Evolutionary conservation across 2,797 vertebrate genomes (phyloP).

Genomic region (Brotogeris chrysoptera): DNA sequence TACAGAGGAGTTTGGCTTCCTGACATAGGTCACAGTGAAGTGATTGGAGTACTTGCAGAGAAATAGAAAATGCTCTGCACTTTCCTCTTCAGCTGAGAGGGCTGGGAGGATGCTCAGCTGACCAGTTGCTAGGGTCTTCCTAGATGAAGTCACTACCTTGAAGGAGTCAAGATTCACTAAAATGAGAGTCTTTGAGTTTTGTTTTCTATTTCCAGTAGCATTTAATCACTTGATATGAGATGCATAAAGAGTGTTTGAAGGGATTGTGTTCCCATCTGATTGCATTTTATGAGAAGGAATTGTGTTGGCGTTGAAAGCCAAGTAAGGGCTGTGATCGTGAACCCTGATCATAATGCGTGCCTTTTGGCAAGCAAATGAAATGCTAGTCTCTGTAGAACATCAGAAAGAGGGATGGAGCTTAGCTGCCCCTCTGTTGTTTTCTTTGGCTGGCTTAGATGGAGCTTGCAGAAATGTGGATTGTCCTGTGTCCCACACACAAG

Average conservation of each 20-base stretch:
- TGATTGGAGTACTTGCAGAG: background rate
- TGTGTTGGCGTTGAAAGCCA: background rate
- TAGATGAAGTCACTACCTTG: background rate
- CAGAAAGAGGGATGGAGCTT: background rate
- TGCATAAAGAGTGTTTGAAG: background rate
- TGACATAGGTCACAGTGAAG: fast-evolving
- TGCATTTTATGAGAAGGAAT: background rate
- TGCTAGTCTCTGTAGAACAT: background rate
- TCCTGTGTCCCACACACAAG: background rate
- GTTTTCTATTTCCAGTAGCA: background rate
- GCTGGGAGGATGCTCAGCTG: background rate
- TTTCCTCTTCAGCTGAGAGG: background rate
- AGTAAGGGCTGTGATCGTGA: background rate
- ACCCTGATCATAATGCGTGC: background rate
- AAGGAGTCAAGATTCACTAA: background rate
- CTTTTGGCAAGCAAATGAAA: background rate
- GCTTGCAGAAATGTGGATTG: background rate
- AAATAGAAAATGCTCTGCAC: background rate
- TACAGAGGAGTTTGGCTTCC: background rate
- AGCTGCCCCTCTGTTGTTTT: background rate
- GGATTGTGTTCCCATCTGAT: background rate
- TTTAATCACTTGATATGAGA: background rate
- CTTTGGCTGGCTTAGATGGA: background rate
- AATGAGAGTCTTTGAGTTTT: background rate
- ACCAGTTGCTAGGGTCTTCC: background rate